A percentile compares a stretch with the other conserved stretches of the same genome.
Conservation (phyloP, 2,113 vertebrate species). For the Dicentrarchus labrax region DNA sequence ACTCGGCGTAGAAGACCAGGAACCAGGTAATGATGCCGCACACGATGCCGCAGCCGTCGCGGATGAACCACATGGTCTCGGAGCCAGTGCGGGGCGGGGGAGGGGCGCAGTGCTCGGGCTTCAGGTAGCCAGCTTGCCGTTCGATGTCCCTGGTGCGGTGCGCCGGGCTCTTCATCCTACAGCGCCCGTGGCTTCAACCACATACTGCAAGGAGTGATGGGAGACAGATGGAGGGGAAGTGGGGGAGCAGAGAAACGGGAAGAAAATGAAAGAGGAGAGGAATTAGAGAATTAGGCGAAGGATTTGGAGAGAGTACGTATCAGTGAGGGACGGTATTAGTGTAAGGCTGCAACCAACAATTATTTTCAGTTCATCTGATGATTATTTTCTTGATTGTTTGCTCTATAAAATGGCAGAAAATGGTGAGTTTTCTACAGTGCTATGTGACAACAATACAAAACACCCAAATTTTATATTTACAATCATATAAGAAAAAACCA, state of each 20-base stretch:
- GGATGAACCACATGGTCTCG: constrained; percentile 97
- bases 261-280: constrained; percentile 24
- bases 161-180: constrained; percentile 91
- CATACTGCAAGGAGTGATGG: constrained; percentile 81
- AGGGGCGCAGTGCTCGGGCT: constrained; percentile 93
- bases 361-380: neutral
- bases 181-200: constrained; percentile 83
- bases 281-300: constrained; percentile 4
- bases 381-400: neutral
- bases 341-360: neutral
- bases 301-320: neutral
- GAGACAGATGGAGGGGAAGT: constrained; percentile 31
- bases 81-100: constrained; percentile 84
- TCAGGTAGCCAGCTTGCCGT: constrained; percentile 94
- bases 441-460: neutral
- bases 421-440: neutral
- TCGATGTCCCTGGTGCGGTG: constrained; percentile 96
- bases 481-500: neutral
- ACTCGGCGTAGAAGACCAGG: constrained; percentile 96
- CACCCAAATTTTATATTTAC: neutral
- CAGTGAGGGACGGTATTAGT: neutral
- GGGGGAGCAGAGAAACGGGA: constrained; percentile 19
- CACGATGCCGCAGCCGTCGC: constrained; percentile 95
- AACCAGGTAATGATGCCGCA: constrained; percentile 97
- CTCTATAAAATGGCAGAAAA: constrained; percentile 1